Base-by-base conservation (phyloP, 2,113 vertebrate species). In the Empidonax alnorum region DNA sequence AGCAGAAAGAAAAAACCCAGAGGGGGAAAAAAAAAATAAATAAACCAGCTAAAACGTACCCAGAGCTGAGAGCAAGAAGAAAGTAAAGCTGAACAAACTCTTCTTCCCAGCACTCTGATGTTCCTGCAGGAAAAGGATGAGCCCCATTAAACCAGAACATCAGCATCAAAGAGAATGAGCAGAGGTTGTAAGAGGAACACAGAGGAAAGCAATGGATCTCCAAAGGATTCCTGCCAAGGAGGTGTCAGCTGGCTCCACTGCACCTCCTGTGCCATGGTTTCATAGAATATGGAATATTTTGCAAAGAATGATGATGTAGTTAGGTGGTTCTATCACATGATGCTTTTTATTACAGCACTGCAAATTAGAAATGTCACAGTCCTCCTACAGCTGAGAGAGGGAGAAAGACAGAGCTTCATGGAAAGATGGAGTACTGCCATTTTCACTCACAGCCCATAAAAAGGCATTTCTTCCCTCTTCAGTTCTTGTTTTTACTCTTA, bases 391-490 rank as follows among this genome's bases (percentile, higher is more conserved):
- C 44, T 61, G 22, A 80, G 49, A 84, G 35, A 22, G 46, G 56
- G 15, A 90, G 42, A 47, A 39, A 58, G 27, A 35, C 19, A 91
- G 66, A 65, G 50, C 65, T 31, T 30, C 37, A 37, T 13, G 28
- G 79, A 14, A 77, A 84, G 72, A 87, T 30, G 42, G 44, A 89
- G 42, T 25, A 46, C 39, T 59, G 59, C 41, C 68, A 35, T 87
- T 93, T 95, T 89, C 68, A 65, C 71, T 87, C 92, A 82, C 62
- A 74, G 58, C 85, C 86, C 80, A 84, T 76, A 91, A 94, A 79
- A 50, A 16, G 35, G 42, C 53, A 59, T 66, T 83, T 79, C 71
- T 66, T 52, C 49, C 67, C 47, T 55, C 67, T 88, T 65, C 80
- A 39, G 58, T 55, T 68, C 62, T 24, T 86, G 67, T 71, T 94